These are phyloP conservation scores for Nixonia krombeini DNA, from an alignment of 1,140 invertebrate genomes.

Conservation along the genomic window DNA sequence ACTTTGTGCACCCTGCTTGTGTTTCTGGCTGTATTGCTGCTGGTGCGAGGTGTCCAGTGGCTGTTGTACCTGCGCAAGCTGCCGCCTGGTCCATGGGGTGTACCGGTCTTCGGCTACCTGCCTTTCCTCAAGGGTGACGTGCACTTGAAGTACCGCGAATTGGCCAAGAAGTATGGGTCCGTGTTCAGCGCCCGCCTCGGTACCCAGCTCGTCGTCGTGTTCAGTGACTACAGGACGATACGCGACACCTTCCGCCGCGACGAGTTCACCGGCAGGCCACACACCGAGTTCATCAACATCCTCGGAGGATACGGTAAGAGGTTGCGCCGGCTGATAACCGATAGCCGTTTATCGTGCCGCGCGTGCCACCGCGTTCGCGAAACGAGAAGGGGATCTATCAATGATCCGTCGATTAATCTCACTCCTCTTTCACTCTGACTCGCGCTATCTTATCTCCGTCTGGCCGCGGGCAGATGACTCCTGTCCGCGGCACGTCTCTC, in stretches of 20 bases:
- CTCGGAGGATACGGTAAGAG: slow-evolving; percentile 90
- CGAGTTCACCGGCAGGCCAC: slow-evolving; percentile 88
- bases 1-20: slow-evolving; percentile 63
- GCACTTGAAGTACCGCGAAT: slow-evolving; percentile 82
- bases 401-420: background rate
- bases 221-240: slow-evolving; percentile 88
- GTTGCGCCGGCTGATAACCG: background rate
- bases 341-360: slow-evolving; percentile 1
- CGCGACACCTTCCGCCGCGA: slow-evolving; percentile 86
- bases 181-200: slow-evolving; percentile 87
- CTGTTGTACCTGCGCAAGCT: slow-evolving; percentile 73
- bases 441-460: background rate
- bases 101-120: slow-evolving; percentile 86
- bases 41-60: slow-evolving; percentile 71
- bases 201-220: slow-evolving; percentile 84
- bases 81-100: slow-evolving; percentile 88
- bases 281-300: slow-evolving; percentile 87
- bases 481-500: background rate
- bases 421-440: background rate
- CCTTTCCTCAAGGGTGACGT: slow-evolving; percentile 83
- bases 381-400: background rate
- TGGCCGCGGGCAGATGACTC: background rate
- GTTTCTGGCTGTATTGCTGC: slow-evolving; percentile 72
- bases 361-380: slow-evolving; percentile 3
- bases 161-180: slow-evolving; percentile 83